Conservation (phyloP, 2,113 vertebrate species). For the Sinosuthora webbiana region DNA sequence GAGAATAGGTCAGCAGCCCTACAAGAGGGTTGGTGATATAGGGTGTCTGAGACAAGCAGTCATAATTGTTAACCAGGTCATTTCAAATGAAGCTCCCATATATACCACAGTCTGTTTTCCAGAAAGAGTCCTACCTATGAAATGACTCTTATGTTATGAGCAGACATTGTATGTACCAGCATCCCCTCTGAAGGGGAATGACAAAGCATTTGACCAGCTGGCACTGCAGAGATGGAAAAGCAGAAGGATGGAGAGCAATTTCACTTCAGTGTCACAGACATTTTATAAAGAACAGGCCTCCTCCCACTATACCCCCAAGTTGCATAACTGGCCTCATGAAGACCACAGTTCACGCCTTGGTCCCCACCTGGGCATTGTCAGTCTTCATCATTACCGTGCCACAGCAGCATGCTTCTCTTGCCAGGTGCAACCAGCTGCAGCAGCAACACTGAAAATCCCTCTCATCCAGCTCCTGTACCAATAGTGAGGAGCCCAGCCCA, state of each 20-base stretch:
- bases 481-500: not conserved
- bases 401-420: not conserved
- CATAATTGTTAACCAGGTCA: not conserved
- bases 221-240: not conserved
- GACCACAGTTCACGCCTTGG: not conserved
- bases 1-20: not conserved
- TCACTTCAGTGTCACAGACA: not conserved
- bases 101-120: not conserved
- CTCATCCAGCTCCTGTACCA: not conserved
- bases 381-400: rapidly evolving
- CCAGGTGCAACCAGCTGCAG: not conserved
- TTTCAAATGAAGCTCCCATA: not conserved
- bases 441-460: not conserved
- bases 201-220: not conserved
- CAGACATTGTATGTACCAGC: not conserved
- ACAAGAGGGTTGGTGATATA: not conserved
- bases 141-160: not conserved
- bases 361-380: not conserved
- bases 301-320: not conserved
- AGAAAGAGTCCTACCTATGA: not conserved
- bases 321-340: not conserved
- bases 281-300: not conserved
- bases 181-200: not conserved
- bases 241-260: not conserved
- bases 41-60: not conserved